Percentiles rank a stretch among this genome's conserved stretches.
phyloP scores from a whole-genome alignment of 2,113 vertebrate species.

The Mormyrus iriodes region DNA sequence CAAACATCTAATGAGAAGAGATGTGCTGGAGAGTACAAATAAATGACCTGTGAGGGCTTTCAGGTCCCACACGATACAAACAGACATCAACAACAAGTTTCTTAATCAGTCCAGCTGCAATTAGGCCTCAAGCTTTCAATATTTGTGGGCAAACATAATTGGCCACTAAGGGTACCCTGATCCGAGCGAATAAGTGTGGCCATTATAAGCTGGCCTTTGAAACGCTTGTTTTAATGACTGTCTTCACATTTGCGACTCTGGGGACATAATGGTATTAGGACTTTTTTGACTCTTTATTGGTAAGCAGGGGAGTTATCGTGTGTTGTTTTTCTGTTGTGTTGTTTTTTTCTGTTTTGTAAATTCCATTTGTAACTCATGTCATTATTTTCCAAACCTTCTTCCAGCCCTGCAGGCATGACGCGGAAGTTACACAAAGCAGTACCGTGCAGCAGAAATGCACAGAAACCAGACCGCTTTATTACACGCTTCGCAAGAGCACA shows the following conservation, averaged over 20 bases:
- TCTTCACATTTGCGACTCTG: background rate
- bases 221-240: background rate
- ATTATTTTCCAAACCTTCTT: background rate
- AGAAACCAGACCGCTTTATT: background rate
- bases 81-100: background rate
- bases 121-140: conserved; percentile 19
- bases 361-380: background rate
- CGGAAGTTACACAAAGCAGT: background rate
- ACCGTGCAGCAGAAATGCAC: background rate
- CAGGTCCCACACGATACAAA: conserved; percentile 11
- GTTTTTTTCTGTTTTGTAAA: background rate
- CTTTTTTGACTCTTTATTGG: background rate
- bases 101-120: conserved; percentile 28
- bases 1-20: background rate
- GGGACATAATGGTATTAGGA: background rate
- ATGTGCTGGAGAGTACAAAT: background rate
- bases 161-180: conserved; percentile 9
- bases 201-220: background rate
- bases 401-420: background rate
- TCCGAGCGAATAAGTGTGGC: background rate
- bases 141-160: conserved; percentile 23
- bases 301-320: background rate
- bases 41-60: conserved; percentile 23
- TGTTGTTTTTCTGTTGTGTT: background rate
- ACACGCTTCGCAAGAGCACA: background rate